Evolutionary conservation across 2,113 vertebrate genomes (phyloP), one percentile per base, ranked within the genome.

Genomic region (Syrmaticus mikado): DNA sequence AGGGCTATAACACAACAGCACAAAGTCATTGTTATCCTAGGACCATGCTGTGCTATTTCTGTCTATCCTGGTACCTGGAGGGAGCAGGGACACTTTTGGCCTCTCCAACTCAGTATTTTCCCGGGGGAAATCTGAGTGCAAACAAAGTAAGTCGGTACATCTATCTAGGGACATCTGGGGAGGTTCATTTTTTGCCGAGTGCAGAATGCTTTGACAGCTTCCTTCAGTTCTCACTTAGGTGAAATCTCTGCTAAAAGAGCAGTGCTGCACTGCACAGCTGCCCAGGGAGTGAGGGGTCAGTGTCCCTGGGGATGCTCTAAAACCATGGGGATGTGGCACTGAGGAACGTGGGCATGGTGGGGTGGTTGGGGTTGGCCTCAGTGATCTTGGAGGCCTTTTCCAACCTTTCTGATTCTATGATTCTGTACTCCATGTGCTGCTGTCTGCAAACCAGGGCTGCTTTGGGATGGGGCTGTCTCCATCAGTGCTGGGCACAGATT

Each of bases 401-500:
- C 52, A 53, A 30, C 52, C 52, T 17, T 53, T 28, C 17, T 17
- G 52, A 52, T 52, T 52, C 50, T 52, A 8, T 50, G 24, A 30
- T 30, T 53, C 27, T 53, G 27, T 53, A 30, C 52, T 53, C 52
- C 27, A 10, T 53, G 52, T 53, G 52, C 76, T 73, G 32, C 48
- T 85, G 57, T 60, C 53, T 55, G 60, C 65, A 32, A 30, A 32
- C 55, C 48, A 53, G 17, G 27, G 52, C 52, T 53, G 27, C 52
- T 6, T 28, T 17, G 10, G 61, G 61, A 27, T 7, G 67, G 68
- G 61, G 0, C 21, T 30, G 75, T 22, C 30, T 19, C 75, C 40
- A 4, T 4, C n/a, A 0, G 48, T 41, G 78, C 68, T 27, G 3
- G 0, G 8, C 65, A 53, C 2, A 6, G 50, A 22, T 73, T 78